A percentile compares a stretch with the other conserved stretches of the same genome.
Conservation (phyloP, 2,113 vertebrate species). For the Haemorhous mexicanus region DNA sequence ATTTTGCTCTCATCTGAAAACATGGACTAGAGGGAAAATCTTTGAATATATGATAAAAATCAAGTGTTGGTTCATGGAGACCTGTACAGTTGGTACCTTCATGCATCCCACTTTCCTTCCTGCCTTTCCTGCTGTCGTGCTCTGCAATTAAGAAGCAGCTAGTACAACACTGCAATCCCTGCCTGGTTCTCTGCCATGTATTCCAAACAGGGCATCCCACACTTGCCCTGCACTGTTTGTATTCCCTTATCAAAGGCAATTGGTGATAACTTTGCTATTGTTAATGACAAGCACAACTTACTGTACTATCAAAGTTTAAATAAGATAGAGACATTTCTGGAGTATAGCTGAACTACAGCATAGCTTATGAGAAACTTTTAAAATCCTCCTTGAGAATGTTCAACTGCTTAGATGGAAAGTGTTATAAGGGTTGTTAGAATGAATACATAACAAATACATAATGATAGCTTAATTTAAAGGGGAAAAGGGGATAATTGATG, state of each 20-base stretch:
- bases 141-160: not conserved
- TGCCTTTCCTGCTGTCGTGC: not conserved
- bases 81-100: not conserved
- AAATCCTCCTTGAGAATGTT: not conserved
- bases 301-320: conserved; percentile 58
- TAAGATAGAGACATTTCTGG: conserved; percentile 33
- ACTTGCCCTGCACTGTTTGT: conserved; percentile 13
- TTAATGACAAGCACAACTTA: not conserved
- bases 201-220: not conserved
- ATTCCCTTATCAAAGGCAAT: conserved; percentile 49
- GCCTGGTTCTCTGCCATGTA: not conserved
- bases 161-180: not conserved
- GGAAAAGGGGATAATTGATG: not conserved
- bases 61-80: not conserved
- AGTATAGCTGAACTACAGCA: not conserved
- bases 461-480: not conserved
- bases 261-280: conserved; percentile 39
- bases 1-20: not conserved
- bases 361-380: not conserved
- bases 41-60: not conserved
- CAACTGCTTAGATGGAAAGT: not conserved
- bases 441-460: not conserved
- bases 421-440: not conserved
- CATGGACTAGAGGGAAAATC: not conserved
- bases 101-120: not conserved